Conservation (phyloP, 2,888 invertebrate species). For the Ichneumon xanthorius region DNA sequence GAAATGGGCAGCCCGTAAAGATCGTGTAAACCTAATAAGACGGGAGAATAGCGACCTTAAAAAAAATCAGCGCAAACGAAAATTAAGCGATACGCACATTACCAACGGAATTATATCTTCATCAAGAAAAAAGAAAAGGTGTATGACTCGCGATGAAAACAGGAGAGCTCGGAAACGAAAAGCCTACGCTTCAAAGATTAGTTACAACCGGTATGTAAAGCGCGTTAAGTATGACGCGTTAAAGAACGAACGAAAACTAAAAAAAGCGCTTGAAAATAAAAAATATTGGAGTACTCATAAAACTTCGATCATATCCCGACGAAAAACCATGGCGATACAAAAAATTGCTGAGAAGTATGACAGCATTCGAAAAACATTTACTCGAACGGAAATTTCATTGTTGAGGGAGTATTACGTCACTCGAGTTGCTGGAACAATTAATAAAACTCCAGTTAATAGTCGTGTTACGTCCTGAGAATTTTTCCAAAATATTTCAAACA, state of each 20-base stretch:
- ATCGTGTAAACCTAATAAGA: background rate
- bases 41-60: background rate
- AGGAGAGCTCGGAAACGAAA: background rate
- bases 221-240: background rate
- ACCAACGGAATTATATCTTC: background rate
- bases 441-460: no score
- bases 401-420: conserved; percentile 3
- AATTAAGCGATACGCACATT: background rate
- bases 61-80: background rate
- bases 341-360: background rate
- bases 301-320: background rate
- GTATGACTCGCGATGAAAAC: background rate
- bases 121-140: background rate
- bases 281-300: background rate
- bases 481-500: no score
- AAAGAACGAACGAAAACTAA: background rate
- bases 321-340: background rate
- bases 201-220: background rate
- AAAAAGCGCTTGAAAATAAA: background rate
- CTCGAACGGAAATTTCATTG: background rate
- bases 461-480: no score
- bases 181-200: background rate
- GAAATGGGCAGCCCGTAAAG: conserved; percentile 6
- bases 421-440: background rate
- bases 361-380: background rate